A percentile compares a stretch with the other conserved stretches of the same genome.
Evolutionary conservation across 2,888 invertebrate genomes (phyloP).

Genomic region (Cantharis flavilabris): DNA sequence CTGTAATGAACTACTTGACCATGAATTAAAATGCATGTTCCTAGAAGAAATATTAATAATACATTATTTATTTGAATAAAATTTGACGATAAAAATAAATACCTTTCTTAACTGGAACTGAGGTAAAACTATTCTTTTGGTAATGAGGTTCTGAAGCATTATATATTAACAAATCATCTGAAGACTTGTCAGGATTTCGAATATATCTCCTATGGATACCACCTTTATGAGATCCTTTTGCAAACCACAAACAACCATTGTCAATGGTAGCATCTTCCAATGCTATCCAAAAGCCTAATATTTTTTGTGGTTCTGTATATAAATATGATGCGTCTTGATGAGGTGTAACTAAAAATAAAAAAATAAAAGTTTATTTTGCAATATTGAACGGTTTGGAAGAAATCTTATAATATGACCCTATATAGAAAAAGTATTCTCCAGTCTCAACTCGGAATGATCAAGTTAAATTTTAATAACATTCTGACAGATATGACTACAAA

Average conservation of each 20-base stretch:
- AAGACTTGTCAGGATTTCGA: slow-evolving; percentile 69
- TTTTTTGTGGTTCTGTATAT: slow-evolving; percentile 78
- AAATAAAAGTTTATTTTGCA: background rate
- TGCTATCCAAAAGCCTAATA: slow-evolving; percentile 95
- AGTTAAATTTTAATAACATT: too few relatives aligned
- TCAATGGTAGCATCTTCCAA: slow-evolving; percentile 89
- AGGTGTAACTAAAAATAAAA: slow-evolving; percentile 63
- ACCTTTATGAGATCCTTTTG: slow-evolving; percentile 88
- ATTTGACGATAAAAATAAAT: slow-evolving; percentile 32
- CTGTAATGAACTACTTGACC: slow-evolving; percentile 94
- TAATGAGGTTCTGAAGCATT: slow-evolving; percentile 72
- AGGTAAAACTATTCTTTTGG: slow-evolving; percentile 72
- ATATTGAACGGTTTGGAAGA: background rate
- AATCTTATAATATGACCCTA: too few relatives aligned
- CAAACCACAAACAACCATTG: slow-evolving; percentile 94
- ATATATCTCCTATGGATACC: slow-evolving; percentile 75
- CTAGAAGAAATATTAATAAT: slow-evolving; percentile 56
- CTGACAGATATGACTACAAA: too few relatives aligned
- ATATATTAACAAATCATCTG: slow-evolving; percentile 67
- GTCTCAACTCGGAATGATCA: too few relatives aligned
- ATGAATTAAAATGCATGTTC: slow-evolving; percentile 86
- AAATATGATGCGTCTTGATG: slow-evolving; percentile 92
- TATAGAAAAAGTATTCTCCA: too few relatives aligned
- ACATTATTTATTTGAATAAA: background rate
- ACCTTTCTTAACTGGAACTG: slow-evolving; percentile 87